Conservation (phyloP, 2,113 vertebrate genomes). For the Paedocypris sp. region DNA sequence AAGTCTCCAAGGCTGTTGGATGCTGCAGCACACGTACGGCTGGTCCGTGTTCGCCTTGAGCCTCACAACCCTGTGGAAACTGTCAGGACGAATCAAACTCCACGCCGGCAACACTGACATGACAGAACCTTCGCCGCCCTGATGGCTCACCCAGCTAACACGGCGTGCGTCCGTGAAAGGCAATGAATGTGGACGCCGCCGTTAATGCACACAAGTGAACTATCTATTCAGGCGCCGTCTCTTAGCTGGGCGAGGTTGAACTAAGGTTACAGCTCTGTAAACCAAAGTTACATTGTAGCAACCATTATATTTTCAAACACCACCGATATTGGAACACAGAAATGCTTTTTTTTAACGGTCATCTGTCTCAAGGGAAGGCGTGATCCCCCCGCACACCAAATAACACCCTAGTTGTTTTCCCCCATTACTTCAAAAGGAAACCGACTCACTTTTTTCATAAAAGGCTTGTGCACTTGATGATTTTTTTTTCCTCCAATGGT, state of each 20-base stretch:
- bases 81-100: background rate
- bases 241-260: background rate
- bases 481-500: no score
- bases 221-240: background rate
- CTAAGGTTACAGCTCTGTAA: no score
- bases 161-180: background rate
- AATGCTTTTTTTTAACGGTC: no score
- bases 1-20: background rate
- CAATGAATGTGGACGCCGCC: background rate
- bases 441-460: no score
- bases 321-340: no score
- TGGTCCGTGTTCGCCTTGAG: background rate
- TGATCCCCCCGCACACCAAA: no score
- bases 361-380: no score
- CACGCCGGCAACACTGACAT: background rate
- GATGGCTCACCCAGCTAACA: background rate
- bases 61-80: background rate
- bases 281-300: no score
- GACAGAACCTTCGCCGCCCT: background rate
- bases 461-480: no score
- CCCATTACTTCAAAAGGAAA: no score
- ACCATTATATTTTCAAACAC: no score
- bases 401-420: no score
- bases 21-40: background rate
- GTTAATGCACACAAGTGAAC: background rate